Conservation (phyloP, 1,140 invertebrate genomes). For the Coelopa frigida region DNA sequence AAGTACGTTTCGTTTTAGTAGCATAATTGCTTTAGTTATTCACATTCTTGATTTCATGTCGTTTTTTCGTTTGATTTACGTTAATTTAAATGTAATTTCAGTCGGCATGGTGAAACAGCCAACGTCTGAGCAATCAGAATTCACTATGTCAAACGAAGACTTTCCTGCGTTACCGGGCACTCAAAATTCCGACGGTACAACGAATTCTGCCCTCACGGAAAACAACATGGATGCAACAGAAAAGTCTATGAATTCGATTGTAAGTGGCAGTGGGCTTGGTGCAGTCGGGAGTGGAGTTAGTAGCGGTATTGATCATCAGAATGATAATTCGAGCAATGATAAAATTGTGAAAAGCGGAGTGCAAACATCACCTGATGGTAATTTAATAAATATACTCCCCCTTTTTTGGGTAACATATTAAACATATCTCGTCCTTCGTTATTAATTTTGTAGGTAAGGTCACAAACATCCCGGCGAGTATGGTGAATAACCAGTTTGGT, state of each 20-base stretch:
- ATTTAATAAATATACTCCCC: constrained; percentile 15
- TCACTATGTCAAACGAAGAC: constrained; percentile 96
- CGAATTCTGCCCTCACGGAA: constrained; percentile 41
- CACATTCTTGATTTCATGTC: no score
- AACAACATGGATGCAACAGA: constrained; percentile 43
- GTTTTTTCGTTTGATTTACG: constrained; percentile 12
- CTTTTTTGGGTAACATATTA: constrained; percentile 2
- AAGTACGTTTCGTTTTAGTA: no score
- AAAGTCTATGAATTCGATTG: constrained; percentile 45
- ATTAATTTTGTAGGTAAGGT: constrained; percentile 63
- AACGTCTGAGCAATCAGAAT: constrained; percentile 84
- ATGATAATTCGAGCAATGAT: constrained; percentile 45
- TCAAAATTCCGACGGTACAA: constrained; percentile 49
- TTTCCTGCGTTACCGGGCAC: constrained; percentile 92
- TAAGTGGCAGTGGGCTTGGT: constrained; percentile 45
- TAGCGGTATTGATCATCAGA: constrained; percentile 25
- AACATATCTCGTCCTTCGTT: not conserved
- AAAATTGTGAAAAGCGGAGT: constrained; percentile 71
- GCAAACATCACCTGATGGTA: constrained; percentile 89
- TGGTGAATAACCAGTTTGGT: constrained; percentile 99
- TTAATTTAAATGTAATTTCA: constrained; percentile 41
- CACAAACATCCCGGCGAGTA: constrained; percentile 94
- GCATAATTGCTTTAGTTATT: no score
- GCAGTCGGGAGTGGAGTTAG: constrained; percentile 21
- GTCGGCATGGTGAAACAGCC: constrained; percentile 95